Base-by-base conservation (phyloP, 2,888 invertebrate species). In the Isoperla grammatica region DNA sequence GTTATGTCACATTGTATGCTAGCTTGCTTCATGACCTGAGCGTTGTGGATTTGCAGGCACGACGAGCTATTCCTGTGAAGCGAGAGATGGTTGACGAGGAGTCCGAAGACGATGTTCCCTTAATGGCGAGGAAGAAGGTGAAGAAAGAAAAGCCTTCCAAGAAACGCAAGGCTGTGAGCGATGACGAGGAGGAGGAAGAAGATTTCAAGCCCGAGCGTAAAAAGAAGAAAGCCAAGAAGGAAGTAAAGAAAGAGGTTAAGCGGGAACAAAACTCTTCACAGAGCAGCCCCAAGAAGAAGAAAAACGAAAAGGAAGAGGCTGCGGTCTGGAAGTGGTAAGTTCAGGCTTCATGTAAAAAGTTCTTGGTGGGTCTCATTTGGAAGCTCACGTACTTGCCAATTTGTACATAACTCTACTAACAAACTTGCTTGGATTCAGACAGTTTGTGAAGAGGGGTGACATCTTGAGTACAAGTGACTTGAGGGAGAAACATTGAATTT, bases 251-350 rank as follows among this genome's bases (percentile, higher is more conserved):
- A 65, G 64, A 67, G 68, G 71, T 73, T 65, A 73, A 71, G 64
- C 62, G 68, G 37, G 67, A 56, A 29, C 69, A 69, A 4, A 53
- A 69, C 69, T 56, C 69, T 71, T 43, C 77, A 8, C 49, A 82
- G 81, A 68, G 69, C 17, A 70, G 71, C 9, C 68, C 68, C 9
- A 72, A 72, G 60, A 72, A 69, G 57, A 89, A 87, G 73, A 90
- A 90, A 72, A 88, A 89, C 71, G 86, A 86, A 66, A 91, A 91
- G 57, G 88, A 90, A 65, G 84, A 85, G 66, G 83, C 81, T 68
- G 90, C 92, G 76, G 92, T 93, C 60, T 93, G 93, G 93, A 89
- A 91, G 81, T 93, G 93, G 93, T 92, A 77, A 80, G 81, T 74
- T 59, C 2, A 29, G 8, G n/a, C n/a, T n/a, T n/a, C n/a, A n/a